phyloP scores from a whole-genome alignment of 1,140 invertebrate genomes.

The Neodiprion virginianus region DNA sequence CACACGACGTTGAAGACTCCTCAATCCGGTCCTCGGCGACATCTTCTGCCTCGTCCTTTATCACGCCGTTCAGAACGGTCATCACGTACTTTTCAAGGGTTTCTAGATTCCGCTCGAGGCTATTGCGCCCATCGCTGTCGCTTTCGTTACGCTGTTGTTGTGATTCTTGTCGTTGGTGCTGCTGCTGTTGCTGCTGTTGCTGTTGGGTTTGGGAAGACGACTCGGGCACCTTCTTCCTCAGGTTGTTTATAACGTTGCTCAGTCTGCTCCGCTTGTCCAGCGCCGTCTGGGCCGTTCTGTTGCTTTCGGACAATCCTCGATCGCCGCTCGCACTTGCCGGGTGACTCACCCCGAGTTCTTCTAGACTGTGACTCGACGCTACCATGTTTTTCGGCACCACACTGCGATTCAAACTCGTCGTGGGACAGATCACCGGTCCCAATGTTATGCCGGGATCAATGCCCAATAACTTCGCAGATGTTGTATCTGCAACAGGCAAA shows the following conservation, averaged over 20 bases:
- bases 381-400: conserved; percentile 48
- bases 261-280: conserved; percentile 57
- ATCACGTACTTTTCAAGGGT: conserved; percentile 57
- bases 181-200: conserved; percentile 19
- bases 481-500: conserved; percentile 45
- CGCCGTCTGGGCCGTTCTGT: conserved; percentile 44
- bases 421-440: neutral
- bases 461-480: conserved; percentile 43
- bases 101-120: conserved; percentile 52
- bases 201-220: conserved; percentile 14
- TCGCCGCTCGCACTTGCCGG: conserved; percentile 38
- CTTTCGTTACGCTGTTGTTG: conserved; percentile 17
- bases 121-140: conserved; percentile 42
- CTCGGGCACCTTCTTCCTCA: conserved; percentile 53
- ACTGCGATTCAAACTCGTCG: neutral
- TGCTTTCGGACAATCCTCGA: conserved; percentile 12
- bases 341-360: conserved; percentile 47
- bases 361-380: conserved; percentile 52
- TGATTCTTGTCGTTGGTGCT: neutral
- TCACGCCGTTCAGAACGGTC: conserved; percentile 58
- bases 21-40: conserved; percentile 38
- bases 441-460: conserved; percentile 23
- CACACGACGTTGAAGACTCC: conserved; percentile 14
- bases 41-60: conserved; percentile 42
- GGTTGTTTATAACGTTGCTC: conserved; percentile 58